Evolutionary conservation across 2,797 vertebrate species (phyloP).

Genomic region (Fistularia commersonii): DNA sequence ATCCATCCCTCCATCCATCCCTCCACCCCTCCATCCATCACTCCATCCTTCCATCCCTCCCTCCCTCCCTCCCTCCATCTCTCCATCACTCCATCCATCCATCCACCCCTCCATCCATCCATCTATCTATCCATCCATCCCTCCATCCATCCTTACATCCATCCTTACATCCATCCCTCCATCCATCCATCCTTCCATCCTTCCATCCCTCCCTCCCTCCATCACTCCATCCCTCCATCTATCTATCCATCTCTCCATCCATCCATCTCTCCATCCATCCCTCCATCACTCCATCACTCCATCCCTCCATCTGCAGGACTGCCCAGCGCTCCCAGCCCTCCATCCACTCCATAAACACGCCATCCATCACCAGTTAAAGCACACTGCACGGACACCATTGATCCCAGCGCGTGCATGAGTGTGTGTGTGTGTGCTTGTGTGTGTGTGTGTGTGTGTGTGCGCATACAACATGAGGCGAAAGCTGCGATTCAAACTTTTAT

Average conservation of each 20-base stretch:
- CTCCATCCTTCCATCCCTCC: no score
- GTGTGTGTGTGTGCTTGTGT: conserved; percentile 4
- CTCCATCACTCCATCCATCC: no score
- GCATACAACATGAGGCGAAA: conserved; percentile 4
- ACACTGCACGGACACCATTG: conserved; percentile 35
- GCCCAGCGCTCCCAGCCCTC: conserved; percentile 43
- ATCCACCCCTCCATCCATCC: conserved; percentile 12
- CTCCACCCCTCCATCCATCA: neutral
- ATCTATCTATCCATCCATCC: conserved; percentile 10
- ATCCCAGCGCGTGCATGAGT: no score
- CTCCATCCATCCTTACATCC: no score
- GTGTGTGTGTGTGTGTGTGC: no score
- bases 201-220: no score
- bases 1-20: conserved; percentile 24
- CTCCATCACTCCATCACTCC: conserved; percentile 30
- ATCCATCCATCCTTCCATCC: no score
- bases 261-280: conserved; percentile 20
- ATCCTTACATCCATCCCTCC: no score
- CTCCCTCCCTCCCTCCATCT: conserved; percentile 14
- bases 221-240: no score
- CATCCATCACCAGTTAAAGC: conserved; percentile 50
- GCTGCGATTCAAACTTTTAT: no score
- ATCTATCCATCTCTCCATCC: no score
- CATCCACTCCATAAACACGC: conserved; percentile 58
- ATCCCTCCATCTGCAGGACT: conserved; percentile 10